Percentiles rank a stretch among this genome's conserved stretches.
phyloP scores from a whole-genome alignment of 2,113 vertebrate genomes.

The Lophotis ruficrista region DNA sequence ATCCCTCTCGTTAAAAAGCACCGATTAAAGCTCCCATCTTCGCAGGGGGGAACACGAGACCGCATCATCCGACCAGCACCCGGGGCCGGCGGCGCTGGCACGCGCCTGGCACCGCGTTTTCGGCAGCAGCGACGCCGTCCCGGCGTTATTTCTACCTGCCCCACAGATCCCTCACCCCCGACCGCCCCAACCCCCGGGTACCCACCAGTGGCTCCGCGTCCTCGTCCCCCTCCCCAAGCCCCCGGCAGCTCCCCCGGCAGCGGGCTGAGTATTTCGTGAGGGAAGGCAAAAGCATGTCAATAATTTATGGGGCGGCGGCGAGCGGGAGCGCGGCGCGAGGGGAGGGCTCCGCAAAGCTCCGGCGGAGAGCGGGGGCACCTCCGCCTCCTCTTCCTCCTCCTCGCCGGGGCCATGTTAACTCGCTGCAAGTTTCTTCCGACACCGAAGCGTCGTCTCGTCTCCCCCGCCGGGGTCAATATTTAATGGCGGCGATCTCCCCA shows the following conservation, averaged over 20 bases:
- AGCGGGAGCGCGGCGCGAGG: fast-evolving
- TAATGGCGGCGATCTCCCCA: fast-evolving
- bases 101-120: neutral
- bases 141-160: neutral
- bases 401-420: neutral
- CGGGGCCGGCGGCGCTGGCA: fast-evolving
- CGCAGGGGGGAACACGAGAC: neutral
- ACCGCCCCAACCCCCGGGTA: neutral
- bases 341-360: neutral
- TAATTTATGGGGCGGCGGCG: conserved; percentile 21
- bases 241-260: neutral
- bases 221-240: fast-evolving
- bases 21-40: neutral
- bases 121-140: fast-evolving
- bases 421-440: neutral
- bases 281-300: neutral
- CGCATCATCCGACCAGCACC: neutral
- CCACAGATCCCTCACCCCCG: neutral
- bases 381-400: neutral
- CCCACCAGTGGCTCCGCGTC: neutral
- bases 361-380: neutral
- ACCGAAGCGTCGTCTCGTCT: fast-evolving
- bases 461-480: neutral
- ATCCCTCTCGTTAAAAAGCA: neutral
- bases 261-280: conserved; percentile 21